Evolutionary conservation across 2,888 invertebrate genomes (phyloP).

Genomic region (Polydrusus pterygomalis): DNA sequence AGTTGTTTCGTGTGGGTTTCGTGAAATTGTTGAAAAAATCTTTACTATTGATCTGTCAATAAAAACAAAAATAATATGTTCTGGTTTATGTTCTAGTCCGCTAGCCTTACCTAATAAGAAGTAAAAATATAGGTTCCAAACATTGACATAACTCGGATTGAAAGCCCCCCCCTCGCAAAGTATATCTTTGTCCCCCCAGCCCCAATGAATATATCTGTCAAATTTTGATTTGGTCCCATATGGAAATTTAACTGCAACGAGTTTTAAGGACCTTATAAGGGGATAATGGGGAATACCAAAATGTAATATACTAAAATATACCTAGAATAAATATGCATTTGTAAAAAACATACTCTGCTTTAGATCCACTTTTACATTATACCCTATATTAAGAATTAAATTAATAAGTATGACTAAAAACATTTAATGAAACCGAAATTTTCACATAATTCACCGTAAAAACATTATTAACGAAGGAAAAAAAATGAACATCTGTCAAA

Average conservation of each 20-base stretch:
- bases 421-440: background rate
- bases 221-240: constrained; percentile 11
- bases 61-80: background rate
- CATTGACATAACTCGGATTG: too few species aligned
- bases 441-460: background rate
- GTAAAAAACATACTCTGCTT: background rate
- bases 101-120: too few species aligned
- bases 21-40: background rate
- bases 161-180: too few species aligned
- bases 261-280: background rate
- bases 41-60: background rate
- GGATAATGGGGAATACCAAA: background rate
- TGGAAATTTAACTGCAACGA: background rate
- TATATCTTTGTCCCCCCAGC: too few species aligned
- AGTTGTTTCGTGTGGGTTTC: constrained; percentile 9
- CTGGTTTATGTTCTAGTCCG: too few species aligned
- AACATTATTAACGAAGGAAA: constrained; percentile 49
- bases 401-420: constrained; percentile 5
- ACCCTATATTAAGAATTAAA: background rate
- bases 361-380: background rate
- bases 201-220: constrained; percentile 24
- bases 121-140: too few species aligned
- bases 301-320: background rate
- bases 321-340: background rate
- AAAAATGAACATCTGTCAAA: constrained; percentile 71